Evolutionary conservation across 2,113 vertebrate genomes (phyloP).

Genomic region (Bufo gargarizans): DNA sequence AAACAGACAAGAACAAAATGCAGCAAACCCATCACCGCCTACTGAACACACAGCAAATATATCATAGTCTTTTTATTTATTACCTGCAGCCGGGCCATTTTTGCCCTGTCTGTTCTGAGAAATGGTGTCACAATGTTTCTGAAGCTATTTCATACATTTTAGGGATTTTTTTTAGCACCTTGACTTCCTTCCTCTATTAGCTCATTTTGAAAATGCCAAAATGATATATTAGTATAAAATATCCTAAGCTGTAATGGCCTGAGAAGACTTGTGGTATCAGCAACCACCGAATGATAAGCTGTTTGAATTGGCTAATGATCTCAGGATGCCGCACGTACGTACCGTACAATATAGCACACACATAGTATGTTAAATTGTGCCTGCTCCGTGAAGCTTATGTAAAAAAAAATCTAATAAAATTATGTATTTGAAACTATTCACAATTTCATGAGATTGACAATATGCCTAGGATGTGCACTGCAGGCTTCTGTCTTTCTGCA

Average conservation of each 20-base stretch:
- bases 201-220: slow-evolving; percentile 46
- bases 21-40: slow-evolving; percentile 30
- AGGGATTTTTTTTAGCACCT: slow-evolving; percentile 26
- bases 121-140: slow-evolving; percentile 26
- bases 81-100: slow-evolving; percentile 39
- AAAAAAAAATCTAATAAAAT: not conserved
- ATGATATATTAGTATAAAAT: slow-evolving; percentile 49
- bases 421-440: too few species aligned
- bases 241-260: slow-evolving; percentile 6
- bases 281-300: not conserved
- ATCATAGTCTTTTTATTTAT: slow-evolving; percentile 44
- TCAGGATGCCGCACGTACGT: not conserved
- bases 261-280: not conserved
- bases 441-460: too few species aligned
- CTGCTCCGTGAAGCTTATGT: not conserved
- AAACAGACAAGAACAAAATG: slow-evolving; percentile 30
- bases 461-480: too few species aligned
- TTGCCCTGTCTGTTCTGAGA: slow-evolving; percentile 36
- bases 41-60: slow-evolving; percentile 43
- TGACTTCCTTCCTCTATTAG: not conserved
- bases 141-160: slow-evolving; percentile 39
- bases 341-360: too few species aligned
- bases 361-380: not conserved
- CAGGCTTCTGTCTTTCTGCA: too few species aligned
- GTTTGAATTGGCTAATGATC: slow-evolving; percentile 6